Evolutionary conservation across 1,140 invertebrate species (phyloP), one percentile per base, ranked within the genome.

Genomic region (Stratiolaelaps scimitus): DNA sequence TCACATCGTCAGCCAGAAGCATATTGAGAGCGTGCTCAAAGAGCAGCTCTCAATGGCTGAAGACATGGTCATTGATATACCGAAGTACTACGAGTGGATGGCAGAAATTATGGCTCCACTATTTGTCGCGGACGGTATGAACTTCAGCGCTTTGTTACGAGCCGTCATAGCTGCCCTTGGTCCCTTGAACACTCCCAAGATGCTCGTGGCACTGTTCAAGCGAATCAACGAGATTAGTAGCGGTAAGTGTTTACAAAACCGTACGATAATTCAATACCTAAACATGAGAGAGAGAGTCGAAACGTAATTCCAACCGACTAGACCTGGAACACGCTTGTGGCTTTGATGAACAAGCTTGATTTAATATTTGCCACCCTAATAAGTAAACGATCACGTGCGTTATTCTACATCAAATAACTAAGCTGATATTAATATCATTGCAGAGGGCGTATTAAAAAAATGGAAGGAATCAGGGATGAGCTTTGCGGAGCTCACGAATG

Each of bases 21-120:
- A 60, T 60, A 17, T 60, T 17, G 53, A 60, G 53, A 60, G 26
- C 10, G 20, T 26, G n/a, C 70, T 78, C 23, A 68, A 69, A 64
- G 77, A 83, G 73, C 76, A 83, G 64, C 73, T 84, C 19, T 74
- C 78, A 68, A 70, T 73, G 67, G 80, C 80, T 7, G 79, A 82
- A 56, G 85, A 88, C 71, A 76, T 86, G 70, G 76, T 81, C 46
- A 81, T 87, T 69, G 85, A 87, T 78, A 82, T 88, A 75, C 86
- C 86, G n/a, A 83, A 81, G 70, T 76, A 86, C 45, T 86, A 82
- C 81, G 74, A 78, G 40, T 86, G 85, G 71, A 75, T 85, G 70
- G 81, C 81, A 10, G 81, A 86, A 75, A 78, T 85, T 26, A 17
- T 60, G 23, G 13, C 53, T 15, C 53, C 26, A 60, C 53, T 60